Evolutionary conservation across 2,113 vertebrate genomes (phyloP), one percentile per base, ranked within the genome.

Genomic region (Lepisosteus osseus): DNA sequence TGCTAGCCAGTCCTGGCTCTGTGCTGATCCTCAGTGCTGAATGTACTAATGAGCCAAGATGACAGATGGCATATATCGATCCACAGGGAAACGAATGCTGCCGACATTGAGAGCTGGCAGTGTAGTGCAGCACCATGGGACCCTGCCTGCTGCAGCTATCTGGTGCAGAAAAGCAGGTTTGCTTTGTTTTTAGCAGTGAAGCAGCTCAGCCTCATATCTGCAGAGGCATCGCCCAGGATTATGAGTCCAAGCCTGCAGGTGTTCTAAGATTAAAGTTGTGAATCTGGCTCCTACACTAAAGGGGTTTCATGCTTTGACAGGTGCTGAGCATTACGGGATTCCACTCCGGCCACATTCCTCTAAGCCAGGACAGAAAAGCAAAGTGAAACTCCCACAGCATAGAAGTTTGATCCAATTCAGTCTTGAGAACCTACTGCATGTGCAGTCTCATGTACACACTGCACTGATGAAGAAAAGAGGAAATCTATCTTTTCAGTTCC

Each of bases 221-320:
- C 29, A 29, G 29, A 29, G 59, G 7, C 59, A 61, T 61, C 14
- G 17, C 13, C 13, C 14, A 61, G 59, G 7, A 7, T 14, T 51
- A 2, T 9, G 5, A 51, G 47, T 51, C 9, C 47, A 5, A 51
- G 47, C 47, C 9, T 51, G 47, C 47, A 51, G 47, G 9, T 5
- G 5, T 9, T 9, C 47, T 51, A 29, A 78, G 78, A 76, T 67
- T 69, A 71, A 66, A 44, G 69, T 67, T 67, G 69, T 56, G 47
- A 29, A 29, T 1, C 29, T 29, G 29, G 29, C 29, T 29, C 29
- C 29, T 29, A 29, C 29, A 2, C 29, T 29, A 29, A 29, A 29
- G 29, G 29, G 29, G 29, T 29, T 29, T 29, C 29, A 29, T 29
- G 29, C 29, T 29, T 29, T 29, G 29, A 29, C 29, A 29, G 29